phyloP scores from a whole-genome alignment of 1,140 invertebrate species.

The Sitobion miscanthi region DNA sequence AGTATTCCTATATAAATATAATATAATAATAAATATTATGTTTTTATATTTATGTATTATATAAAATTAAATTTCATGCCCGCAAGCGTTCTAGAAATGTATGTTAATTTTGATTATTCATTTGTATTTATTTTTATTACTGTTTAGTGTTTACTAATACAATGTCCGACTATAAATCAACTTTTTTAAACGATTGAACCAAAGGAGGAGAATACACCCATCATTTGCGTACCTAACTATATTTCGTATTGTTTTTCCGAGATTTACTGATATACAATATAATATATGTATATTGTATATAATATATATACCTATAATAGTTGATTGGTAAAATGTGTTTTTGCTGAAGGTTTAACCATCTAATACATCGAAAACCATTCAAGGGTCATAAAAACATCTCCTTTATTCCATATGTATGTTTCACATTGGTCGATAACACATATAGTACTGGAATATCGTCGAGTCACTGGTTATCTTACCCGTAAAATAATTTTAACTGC shows the following conservation, averaged over 20 bases:
- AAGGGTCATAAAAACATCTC: not conserved
- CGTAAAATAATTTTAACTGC: not conserved
- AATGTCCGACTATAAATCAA: not conserved
- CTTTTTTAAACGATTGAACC: not conserved
- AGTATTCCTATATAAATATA: not conserved
- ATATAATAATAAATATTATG: not conserved
- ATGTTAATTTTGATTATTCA: not conserved
- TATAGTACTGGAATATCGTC: not conserved
- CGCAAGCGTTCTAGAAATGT: not conserved
- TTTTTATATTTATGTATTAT: not conserved
- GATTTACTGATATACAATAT: not conserved
- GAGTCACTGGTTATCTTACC: not conserved
- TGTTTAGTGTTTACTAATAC: not conserved
- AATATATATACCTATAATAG: not conserved
- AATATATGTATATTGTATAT: too few relatives aligned
- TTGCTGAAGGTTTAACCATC: conserved; percentile 7
- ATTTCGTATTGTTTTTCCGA: not conserved
- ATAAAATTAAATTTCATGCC: not conserved
- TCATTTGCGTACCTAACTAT: not conserved
- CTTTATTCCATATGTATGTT: not conserved
- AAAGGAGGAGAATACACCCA: not conserved
- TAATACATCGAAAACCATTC: conserved; percentile 10
- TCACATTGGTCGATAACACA: not conserved
- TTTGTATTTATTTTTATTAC: not conserved
- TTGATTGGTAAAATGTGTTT: conserved; percentile 15